Evolutionary conservation across 2,797 vertebrate species (phyloP).

Genomic region (Myoxocephalus aenaeus): DNA sequence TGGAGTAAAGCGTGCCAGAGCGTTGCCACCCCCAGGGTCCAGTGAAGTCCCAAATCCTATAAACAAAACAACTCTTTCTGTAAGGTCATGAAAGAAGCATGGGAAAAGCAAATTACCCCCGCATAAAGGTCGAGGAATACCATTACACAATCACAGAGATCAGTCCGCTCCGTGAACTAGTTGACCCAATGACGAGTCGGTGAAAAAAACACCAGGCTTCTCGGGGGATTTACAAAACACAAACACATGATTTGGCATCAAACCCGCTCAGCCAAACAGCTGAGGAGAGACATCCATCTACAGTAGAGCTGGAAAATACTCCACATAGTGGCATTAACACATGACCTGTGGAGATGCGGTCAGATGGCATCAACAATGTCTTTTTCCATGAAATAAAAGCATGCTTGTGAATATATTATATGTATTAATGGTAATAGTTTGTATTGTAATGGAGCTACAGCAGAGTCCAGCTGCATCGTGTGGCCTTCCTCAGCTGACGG

Average conservation of each 20-base stretch:
- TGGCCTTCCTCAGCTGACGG: no score
- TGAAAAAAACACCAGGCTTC: constrained; percentile 40
- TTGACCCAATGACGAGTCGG: constrained; percentile 50
- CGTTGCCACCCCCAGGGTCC: constrained; percentile 17
- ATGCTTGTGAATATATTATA: not conserved
- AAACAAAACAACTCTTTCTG: constrained; percentile 49
- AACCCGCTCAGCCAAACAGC: constrained; percentile 36
- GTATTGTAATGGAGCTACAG: no score
- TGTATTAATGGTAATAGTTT: not conserved
- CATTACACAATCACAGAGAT: constrained; percentile 25
- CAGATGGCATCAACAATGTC: constrained; percentile 13
- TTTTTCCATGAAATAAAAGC: not conserved
- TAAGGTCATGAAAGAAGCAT: constrained; percentile 51
- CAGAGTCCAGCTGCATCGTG: no score
- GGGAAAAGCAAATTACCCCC: constrained; percentile 52
- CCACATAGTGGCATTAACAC: not conserved
- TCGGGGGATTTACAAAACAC: constrained; percentile 61
- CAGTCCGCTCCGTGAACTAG: constrained; percentile 49
- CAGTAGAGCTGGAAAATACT: constrained; percentile 17
- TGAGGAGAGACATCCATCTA: constrained; percentile 24
- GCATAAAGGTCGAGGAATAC: constrained; percentile 49
- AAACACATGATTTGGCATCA: constrained; percentile 63
- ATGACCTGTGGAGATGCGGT: constrained; percentile 1
- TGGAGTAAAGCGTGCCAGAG: not conserved
- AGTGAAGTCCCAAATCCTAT: constrained; percentile 36